Evolutionary conservation across 2,888 invertebrate genomes (phyloP), one percentile per base, ranked within the genome.

Genomic region (Tachina lurida): DNA sequence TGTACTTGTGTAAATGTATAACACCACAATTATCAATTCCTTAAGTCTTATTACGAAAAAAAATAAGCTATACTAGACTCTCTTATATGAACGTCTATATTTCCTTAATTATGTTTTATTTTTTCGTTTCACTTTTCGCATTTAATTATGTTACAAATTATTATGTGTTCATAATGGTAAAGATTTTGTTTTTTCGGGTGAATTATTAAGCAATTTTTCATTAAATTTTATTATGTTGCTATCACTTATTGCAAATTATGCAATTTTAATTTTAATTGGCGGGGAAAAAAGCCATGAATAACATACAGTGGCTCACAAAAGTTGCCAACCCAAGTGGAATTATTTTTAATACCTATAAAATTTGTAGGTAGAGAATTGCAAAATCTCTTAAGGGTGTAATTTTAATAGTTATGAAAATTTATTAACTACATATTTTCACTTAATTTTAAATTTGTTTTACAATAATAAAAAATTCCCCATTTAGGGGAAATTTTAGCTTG

Each of bases 61-160:
- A 49, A 4, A n/a, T n/a, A n/a, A 67, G 10, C 15, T 19, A n/a
- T 3, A 15, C 12, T 12, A 17, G 17, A 17, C 15, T 63, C 17
- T 63, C 52, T 67, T n/a, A 4, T 17, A 43, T 43, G 47, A 52
- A 41, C 54, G 41, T 4, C 45, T 45, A 58, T 58, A 75, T 52
- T 75, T 75, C 74, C 74, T 68, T 62, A 78, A 78, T 70, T 62
- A 70, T 70, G 19, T 41, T 60, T 19, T 52, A 9, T 62, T 58
- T 39, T 47, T 67, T 39, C 8, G 10, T 31, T 41, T 17, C 7
- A 39, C 41, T 81, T 81, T 80, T 81, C 60, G 39, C 10, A 54
- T 68, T 80, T 80, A 73, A 73, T 79, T 79, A 60, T 75, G 67
- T 45, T 81, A 68, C 52, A 75, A 81, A 75, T 79, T 75, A 52